phyloP scores from a whole-genome alignment of 2,113 vertebrate genomes.

The Myiozetetes cayanensis region DNA sequence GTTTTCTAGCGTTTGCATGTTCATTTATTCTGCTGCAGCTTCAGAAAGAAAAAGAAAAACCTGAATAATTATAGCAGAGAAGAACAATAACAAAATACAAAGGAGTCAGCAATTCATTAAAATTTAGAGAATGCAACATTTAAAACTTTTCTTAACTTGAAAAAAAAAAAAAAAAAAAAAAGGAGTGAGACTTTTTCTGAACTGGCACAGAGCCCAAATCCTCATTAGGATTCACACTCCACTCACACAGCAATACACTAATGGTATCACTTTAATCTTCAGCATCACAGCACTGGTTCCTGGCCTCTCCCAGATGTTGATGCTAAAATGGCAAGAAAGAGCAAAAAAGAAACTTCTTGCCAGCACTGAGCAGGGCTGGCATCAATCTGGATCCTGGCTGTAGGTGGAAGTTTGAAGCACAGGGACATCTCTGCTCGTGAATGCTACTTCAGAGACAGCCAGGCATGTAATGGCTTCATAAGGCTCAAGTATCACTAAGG shows the following conservation, averaged over 20 bases:
- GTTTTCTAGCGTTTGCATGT: background rate
- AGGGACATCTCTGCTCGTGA: background rate
- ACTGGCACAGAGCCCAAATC: background rate
- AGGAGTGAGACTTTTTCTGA: background rate
- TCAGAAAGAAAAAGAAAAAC: constrained; percentile 21
- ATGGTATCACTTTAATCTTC: background rate
- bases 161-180: background rate
- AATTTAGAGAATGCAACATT: background rate
- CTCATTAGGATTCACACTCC: background rate
- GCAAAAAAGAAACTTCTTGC: background rate
- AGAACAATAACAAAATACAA: constrained; percentile 36
- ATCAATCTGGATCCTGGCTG: background rate
- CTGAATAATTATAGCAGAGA: background rate
- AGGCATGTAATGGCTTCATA: background rate
- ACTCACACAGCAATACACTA: background rate
- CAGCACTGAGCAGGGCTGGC: background rate
- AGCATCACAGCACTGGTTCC: background rate
- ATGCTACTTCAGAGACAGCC: background rate
- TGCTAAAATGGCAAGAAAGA: background rate
- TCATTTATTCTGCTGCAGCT: background rate
- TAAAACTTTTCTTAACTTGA: constrained; percentile 20
- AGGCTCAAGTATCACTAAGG: background rate
- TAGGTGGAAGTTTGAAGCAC: background rate
- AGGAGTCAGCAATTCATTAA: constrained; percentile 37
- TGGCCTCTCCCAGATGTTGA: background rate